These are phyloP conservation scores for Galbula dea DNA, from an alignment of 2,113 vertebrate species.

Conservation along the genomic window DNA sequence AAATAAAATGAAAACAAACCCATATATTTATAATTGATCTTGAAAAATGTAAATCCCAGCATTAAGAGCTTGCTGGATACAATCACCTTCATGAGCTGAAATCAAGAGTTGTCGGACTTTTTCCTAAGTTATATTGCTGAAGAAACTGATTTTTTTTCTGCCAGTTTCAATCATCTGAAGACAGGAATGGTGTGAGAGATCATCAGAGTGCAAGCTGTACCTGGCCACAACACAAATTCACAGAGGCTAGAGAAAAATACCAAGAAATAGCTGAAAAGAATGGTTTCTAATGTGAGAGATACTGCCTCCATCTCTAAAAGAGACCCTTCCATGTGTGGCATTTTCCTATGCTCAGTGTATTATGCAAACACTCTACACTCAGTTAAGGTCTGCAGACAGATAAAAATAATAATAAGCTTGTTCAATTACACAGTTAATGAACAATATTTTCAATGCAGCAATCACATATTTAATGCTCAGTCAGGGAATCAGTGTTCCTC, in stretches of 20 bases:
- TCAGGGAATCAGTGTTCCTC: not conserved
- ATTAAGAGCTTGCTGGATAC: not conserved
- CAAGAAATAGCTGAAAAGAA: not conserved
- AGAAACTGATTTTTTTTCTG: not conserved
- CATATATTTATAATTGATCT: not conserved
- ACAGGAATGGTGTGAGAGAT: not conserved
- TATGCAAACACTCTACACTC: not conserved
- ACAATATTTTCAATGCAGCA: not conserved
- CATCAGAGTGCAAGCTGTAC: not conserved
- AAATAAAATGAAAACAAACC: not conserved
- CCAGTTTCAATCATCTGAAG: not conserved
- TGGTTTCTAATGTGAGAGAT: not conserved
- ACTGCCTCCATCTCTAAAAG: not conserved
- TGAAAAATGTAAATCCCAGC: slow-evolving; percentile 6
- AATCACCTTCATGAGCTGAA: not conserved
- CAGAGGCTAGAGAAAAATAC: not conserved
- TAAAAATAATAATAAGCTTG: not conserved
- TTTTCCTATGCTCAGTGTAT: not conserved
- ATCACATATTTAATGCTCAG: not conserved
- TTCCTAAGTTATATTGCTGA: not conserved
- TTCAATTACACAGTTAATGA: not conserved
- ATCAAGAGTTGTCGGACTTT: not conserved
- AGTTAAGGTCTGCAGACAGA: not conserved
- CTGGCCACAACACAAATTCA: not conserved
- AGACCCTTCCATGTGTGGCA: not conserved